A percentile compares a stretch with the other conserved stretches of the same genome.
Conservation (phyloP, 2,888 invertebrate genomes). For the Heterodera filipjevi region DNA sequence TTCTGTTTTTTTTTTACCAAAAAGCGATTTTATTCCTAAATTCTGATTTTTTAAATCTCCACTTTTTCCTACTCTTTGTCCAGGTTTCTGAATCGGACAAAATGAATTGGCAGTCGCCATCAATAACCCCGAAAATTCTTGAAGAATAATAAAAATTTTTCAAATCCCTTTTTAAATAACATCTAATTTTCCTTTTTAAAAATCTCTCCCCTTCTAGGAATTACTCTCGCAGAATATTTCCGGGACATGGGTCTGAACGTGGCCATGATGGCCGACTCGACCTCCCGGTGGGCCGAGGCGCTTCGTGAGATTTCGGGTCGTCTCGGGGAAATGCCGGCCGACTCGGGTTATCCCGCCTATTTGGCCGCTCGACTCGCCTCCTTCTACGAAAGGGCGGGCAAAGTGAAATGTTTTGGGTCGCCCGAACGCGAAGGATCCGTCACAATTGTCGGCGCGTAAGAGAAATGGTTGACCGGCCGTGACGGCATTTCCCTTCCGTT, state of each 20-base stretch:
- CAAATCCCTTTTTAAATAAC: no score
- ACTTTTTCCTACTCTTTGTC: no score
- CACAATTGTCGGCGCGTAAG: constrained; percentile 92
- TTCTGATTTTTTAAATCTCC: no score
- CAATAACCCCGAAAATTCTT: no score
- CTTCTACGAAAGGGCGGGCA: constrained; percentile 98
- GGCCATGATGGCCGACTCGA: constrained; percentile 99
- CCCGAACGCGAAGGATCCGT: constrained; percentile 98
- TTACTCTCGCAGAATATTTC: constrained; percentile 99
- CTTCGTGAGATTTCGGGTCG: constrained; percentile 98
- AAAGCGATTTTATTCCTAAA: no score
- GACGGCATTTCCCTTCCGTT: background rate
- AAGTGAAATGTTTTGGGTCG: constrained; percentile 81
- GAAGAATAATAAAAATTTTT: no score
- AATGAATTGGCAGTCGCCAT: no score
- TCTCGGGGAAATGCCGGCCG: constrained; percentile 99
- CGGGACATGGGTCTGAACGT: constrained; percentile 96
- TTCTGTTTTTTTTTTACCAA: no score
- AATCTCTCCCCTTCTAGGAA: constrained; percentile 71
- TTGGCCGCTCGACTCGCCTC: constrained; percentile 89
- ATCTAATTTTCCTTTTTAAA: background rate
- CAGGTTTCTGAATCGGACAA: no score
- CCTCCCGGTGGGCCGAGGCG: constrained; percentile 99
- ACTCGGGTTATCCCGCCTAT: constrained; percentile 95
- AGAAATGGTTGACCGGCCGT: constrained; percentile 33